Evolutionary conservation across 1,140 invertebrate species (phyloP).

Genomic region (Kradibia gibbosae): DNA sequence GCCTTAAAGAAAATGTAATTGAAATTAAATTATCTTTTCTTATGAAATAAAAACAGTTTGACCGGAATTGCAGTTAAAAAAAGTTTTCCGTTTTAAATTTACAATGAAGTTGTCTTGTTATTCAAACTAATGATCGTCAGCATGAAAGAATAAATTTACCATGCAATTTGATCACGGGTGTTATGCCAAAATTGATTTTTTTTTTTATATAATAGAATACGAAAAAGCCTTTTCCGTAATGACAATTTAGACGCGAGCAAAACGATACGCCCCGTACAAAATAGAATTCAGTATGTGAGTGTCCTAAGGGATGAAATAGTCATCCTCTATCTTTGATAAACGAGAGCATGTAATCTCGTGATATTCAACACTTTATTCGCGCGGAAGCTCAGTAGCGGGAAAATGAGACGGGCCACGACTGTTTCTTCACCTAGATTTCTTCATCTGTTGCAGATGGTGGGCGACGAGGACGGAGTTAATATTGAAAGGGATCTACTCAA

Average conservation of each 20-base stretch:
- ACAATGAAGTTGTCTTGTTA: too few relatives aligned
- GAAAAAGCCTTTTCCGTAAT: background rate
- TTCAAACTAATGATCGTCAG: too few relatives aligned
- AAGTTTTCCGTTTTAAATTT: too few relatives aligned
- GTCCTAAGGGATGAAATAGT: background rate
- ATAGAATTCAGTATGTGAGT: background rate
- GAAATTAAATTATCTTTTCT: too few relatives aligned
- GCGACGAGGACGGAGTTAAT: constrained; percentile 45
- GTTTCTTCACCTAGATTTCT: background rate
- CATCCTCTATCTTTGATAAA: background rate
- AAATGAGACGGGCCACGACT: background rate
- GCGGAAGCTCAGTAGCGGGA: background rate
- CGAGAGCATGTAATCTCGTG: constrained; percentile 26
- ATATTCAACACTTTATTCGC: constrained; percentile 10
- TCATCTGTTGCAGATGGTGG: constrained; percentile 30
- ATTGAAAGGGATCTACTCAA: constrained; percentile 51
- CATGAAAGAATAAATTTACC: too few relatives aligned
- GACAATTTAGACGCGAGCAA: background rate
- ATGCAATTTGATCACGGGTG: too few relatives aligned
- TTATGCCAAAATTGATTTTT: too few relatives aligned
- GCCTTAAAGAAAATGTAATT: too few relatives aligned
- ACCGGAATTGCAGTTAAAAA: too few relatives aligned
- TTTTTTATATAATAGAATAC: too few relatives aligned
- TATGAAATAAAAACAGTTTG: too few relatives aligned
- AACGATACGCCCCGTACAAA: background rate